Conservation (phyloP, 2,888 invertebrate genomes). For the Phaedon cochleariae region DNA sequence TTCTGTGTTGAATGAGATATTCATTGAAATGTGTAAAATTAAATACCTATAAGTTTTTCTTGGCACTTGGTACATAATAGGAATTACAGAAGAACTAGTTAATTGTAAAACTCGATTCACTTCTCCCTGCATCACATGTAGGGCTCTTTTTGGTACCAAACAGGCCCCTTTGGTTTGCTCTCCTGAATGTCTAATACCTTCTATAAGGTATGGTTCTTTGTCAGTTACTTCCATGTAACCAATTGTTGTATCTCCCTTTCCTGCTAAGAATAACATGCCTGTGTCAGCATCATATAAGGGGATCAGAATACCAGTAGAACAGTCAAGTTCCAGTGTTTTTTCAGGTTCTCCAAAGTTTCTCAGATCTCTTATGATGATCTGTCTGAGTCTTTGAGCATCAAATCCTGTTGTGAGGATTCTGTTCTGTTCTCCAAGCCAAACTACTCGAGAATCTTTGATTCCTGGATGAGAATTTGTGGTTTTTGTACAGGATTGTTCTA, state of each 20-base stretch:
- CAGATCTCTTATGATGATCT: conserved; percentile 88
- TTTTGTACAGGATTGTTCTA: conserved; percentile 68
- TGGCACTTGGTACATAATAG: conserved; percentile 86
- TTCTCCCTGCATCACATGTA: conserved; percentile 97
- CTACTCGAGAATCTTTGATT: conserved; percentile 89
- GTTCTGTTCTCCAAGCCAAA: conserved; percentile 89
- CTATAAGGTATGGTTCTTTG: conserved; percentile 87
- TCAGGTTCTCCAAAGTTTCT: conserved; percentile 81
- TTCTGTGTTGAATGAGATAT: neutral
- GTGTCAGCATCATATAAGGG: conserved; percentile 94
- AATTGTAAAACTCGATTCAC: conserved; percentile 91
- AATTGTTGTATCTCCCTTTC: conserved; percentile 92
- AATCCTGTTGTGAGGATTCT: conserved; percentile 91
- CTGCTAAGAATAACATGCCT: conserved; percentile 93
- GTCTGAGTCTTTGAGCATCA: conserved; percentile 84
- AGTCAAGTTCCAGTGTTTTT: conserved; percentile 82
- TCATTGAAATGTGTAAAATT: neutral
- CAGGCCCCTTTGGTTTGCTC: conserved; percentile 96
- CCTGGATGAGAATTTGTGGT: conserved; percentile 84
- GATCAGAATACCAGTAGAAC: conserved; percentile 90
- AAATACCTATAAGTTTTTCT: conserved; percentile 60
- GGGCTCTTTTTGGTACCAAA: conserved; percentile 88
- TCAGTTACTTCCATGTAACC: conserved; percentile 90
- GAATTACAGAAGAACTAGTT: conserved; percentile 85
- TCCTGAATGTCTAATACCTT: conserved; percentile 87